phyloP scores from a whole-genome alignment of 1,140 invertebrate genomes.

The Bombus polaris region DNA sequence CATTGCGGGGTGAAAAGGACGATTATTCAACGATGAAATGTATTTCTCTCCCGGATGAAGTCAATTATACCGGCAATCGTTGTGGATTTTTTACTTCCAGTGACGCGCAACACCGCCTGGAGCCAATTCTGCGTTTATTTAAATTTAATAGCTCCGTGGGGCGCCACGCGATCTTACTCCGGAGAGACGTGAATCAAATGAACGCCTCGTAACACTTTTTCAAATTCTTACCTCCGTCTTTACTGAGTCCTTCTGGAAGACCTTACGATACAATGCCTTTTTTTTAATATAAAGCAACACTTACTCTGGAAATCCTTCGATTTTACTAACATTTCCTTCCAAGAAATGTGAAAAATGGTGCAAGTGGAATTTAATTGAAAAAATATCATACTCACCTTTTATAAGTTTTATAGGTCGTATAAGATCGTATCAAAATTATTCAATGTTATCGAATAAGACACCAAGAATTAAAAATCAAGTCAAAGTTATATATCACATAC shows the following conservation, averaged over 20 bases:
- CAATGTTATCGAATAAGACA: neutral
- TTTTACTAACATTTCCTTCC: neutral
- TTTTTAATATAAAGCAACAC: neutral
- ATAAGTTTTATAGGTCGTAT: neutral
- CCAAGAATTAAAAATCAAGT: neutral
- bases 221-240: neutral
- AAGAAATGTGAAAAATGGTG: neutral
- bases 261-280: neutral
- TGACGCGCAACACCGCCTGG: neutral
- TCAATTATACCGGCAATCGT: slow-evolving; percentile 6
- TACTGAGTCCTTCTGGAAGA: neutral
- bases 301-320: neutral
- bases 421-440: neutral
- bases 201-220: neutral
- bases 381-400: neutral
- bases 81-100: neutral
- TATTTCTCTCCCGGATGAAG: neutral
- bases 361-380: neutral
- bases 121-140: neutral
- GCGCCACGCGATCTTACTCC: too few relatives aligned
- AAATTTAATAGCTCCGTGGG: neutral
- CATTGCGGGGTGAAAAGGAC: too few relatives aligned
- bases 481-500: neutral
- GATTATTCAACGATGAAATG: slow-evolving; percentile 8
- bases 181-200: neutral